Base-by-base conservation (phyloP, 2,797 vertebrate genomes). In the Prunella strophiata region DNA sequence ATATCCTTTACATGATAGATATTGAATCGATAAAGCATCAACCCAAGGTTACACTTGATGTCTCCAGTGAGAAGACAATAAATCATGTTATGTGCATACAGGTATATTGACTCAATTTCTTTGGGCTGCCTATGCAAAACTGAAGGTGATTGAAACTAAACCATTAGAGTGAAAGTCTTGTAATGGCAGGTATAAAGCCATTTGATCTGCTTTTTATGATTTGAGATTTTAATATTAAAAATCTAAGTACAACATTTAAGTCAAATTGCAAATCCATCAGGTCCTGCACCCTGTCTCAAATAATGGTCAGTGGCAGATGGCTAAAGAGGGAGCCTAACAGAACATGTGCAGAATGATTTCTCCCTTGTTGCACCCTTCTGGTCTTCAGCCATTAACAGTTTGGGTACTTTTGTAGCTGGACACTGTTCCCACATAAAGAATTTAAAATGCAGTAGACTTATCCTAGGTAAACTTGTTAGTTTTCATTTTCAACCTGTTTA, bases 61-160 rank as follows among this genome's bases (percentile, higher is more conserved):
- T 94, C 77, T 93, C 43, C 72, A 76, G 79, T 89, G 95, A 94
- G 89, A 95, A 95, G 92, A 95, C 85, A 94, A 94, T 96, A 96
- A 95, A 94, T 95, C 94, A 96, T 86, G 77, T 71, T 95, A 86
- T 85, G 47, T 88, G 63, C 57, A 85, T 91, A 73, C 93, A 94
- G 88, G 93, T 95, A 76, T 96, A 93, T 95, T 95, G 94, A 93
- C 94, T 92, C 43, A 43, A 59, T 92, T 96, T 96, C 88, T 90
- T 55, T 82, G 89, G 85, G 66, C 82, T 91, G 83, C 76, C 57
- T 96, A 76, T 87, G 93, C 91, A 91, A 96, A 96, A 79, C 74
- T 63, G 52, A 62, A 91, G 80, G 77, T 91, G 92, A 94, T 30
- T 94, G 83, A 91, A 95, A 51, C 27, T 8, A 30, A 93, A 42